phyloP scores from a whole-genome alignment of 2,797 vertebrate species.

The Apogon talboti region DNA sequence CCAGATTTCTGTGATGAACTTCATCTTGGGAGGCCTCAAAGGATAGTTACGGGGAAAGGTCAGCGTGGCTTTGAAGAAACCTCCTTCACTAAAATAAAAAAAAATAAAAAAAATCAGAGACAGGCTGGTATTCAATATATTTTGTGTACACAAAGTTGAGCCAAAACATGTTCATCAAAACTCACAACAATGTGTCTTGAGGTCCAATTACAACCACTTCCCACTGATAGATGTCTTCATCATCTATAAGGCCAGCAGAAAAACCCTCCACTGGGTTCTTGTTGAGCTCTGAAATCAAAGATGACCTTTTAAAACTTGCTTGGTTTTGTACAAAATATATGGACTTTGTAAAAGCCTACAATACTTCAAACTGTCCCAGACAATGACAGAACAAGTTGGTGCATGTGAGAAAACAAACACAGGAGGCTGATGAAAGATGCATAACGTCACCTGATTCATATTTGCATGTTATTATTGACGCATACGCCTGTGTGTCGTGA shows the following conservation, averaged over 20 bases:
- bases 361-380: no score
- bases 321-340: not conserved
- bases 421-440: no score
- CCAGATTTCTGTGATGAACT: conserved; percentile 85
- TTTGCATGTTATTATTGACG: no score
- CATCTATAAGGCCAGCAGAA: conserved; percentile 84
- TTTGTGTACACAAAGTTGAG: not conserved
- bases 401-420: no score
- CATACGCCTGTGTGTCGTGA: no score
- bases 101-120: no score
- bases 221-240: conserved; percentile 86
- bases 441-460: no score
- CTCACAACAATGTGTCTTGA: conserved; percentile 85
- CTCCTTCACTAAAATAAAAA: conserved; percentile 75
- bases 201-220: conserved; percentile 86
- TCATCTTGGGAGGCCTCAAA: conserved; percentile 84
- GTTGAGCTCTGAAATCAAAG: conserved; percentile 77
- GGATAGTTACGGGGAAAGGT: conserved; percentile 84
- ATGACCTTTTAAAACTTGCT: no score
- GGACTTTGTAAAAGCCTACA: not conserved
- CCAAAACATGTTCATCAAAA: not conserved
- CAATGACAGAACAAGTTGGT: no score
- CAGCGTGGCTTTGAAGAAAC: conserved; percentile 84
- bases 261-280: conserved; percentile 87
- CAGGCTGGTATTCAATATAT: not conserved